Conservation (phyloP, 2,113 vertebrate genomes). For the Rutilus rutilus region DNA sequence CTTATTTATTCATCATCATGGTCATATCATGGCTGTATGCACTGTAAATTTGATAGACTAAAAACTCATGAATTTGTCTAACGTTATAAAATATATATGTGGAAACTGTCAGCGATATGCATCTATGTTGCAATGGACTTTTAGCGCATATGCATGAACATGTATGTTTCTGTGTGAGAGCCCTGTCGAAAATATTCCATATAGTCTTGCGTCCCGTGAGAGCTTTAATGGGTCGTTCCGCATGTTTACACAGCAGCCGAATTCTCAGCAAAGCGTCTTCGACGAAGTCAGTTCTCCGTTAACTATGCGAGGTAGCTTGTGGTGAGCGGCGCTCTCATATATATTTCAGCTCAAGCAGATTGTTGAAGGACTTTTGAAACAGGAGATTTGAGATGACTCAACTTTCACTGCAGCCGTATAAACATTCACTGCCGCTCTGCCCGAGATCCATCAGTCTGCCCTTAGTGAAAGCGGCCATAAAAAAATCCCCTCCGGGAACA, state of each 20-base stretch:
- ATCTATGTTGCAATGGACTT: not conserved
- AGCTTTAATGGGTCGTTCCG: constrained; percentile 42
- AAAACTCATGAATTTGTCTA: not conserved
- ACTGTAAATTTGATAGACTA: constrained; percentile 25
- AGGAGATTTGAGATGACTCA: constrained; percentile 65
- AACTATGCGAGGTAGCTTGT: constrained; percentile 15
- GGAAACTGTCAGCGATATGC: not conserved
- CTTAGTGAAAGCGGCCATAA: constrained; percentile 60
- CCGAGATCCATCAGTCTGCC: constrained; percentile 68
- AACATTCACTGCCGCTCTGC: constrained; percentile 73
- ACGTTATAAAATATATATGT: not conserved
- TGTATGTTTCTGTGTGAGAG: not conserved
- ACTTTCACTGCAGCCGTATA: constrained; percentile 65
- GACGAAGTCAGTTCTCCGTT: constrained; percentile 5
- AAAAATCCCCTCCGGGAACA: constrained; percentile 66
- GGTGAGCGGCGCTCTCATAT: constrained; percentile 24
- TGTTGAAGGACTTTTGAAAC: constrained; percentile 57
- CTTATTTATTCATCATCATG: not conserved
- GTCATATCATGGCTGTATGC: not conserved
- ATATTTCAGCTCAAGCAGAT: constrained; percentile 39
- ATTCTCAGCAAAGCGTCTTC: not conserved
- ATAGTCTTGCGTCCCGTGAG: constrained; percentile 15
- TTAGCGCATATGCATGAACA: not conserved
- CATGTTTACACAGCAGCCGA: constrained; percentile 52
- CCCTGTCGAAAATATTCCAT: constrained; percentile 21